phyloP scores from a whole-genome alignment of 1,140 invertebrate genomes.

The Brachionus calyciflorus region DNA sequence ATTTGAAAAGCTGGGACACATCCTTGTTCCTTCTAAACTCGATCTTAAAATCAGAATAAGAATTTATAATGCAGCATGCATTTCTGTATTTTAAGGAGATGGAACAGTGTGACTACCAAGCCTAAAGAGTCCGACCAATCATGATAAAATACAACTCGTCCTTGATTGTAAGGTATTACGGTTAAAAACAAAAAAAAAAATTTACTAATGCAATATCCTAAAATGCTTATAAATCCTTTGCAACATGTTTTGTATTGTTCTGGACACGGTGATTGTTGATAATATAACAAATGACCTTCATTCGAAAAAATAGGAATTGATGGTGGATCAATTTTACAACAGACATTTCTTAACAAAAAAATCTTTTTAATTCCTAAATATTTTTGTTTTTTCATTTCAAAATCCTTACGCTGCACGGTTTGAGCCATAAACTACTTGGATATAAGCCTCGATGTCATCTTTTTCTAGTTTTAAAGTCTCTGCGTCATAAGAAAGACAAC shows the following conservation, averaged over 20 bases:
- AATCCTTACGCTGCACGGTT: slow-evolving; percentile 2
- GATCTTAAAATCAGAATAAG: too few species aligned
- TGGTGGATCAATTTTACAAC: slow-evolving; percentile 44
- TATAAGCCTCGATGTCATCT: neutral
- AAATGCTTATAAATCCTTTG: slow-evolving; percentile 33
- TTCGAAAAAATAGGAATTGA: slow-evolving; percentile 32
- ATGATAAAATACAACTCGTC: neutral
- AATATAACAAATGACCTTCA: slow-evolving; percentile 25
- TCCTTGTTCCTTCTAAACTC: too few species aligned
- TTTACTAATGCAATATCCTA: slow-evolving; percentile 38
- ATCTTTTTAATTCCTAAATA: neutral
- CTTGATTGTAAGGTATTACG: too few species aligned
- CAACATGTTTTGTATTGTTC: slow-evolving; percentile 35
- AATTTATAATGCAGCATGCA: too few species aligned
- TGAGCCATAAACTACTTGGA: neutral
- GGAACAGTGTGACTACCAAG: too few species aligned
- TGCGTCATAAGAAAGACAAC: neutral
- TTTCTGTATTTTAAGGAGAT: too few species aligned
- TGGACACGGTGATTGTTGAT: slow-evolving; percentile 31
- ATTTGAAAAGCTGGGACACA: too few species aligned
- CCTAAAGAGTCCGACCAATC: too few species aligned
- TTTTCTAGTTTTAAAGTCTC: neutral
- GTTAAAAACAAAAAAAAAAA: too few species aligned
- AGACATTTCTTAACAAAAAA: slow-evolving; percentile 14
- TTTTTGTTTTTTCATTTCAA: neutral